Conservation (phyloP, 2,113 vertebrate species). For the Crotalus tigris region DNA sequence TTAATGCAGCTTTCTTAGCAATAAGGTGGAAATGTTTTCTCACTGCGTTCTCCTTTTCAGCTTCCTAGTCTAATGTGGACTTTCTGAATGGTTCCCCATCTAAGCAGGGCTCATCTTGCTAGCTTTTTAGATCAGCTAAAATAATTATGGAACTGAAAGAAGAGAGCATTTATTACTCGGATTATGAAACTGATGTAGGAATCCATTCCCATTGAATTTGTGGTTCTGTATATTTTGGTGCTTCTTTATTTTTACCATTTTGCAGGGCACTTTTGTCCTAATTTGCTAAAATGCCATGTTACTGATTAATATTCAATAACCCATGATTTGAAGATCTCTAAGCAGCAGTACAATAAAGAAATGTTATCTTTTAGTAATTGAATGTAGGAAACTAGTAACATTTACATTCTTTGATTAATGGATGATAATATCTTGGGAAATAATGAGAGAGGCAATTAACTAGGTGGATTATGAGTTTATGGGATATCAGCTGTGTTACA, state of each 20-base stretch:
- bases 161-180: background rate
- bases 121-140: background rate
- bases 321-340: background rate
- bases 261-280: background rate
- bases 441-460: background rate
- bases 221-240: background rate
- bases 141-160: background rate
- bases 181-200: background rate
- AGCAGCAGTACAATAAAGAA: background rate
- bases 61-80: background rate
- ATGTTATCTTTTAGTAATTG: background rate
- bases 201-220: background rate
- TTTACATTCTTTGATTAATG: slow-evolving; percentile 4
- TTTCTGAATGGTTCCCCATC: background rate
- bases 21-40: background rate
- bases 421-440: background rate
- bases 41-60: background rate
- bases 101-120: background rate
- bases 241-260: background rate
- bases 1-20: background rate
- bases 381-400: background rate
- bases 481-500: background rate
- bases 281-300: background rate
- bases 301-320: background rate
- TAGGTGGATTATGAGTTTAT: background rate